Evolutionary conservation across 2,113 vertebrate genomes (phyloP).

Genomic region (Ceyx cyanopectus): DNA sequence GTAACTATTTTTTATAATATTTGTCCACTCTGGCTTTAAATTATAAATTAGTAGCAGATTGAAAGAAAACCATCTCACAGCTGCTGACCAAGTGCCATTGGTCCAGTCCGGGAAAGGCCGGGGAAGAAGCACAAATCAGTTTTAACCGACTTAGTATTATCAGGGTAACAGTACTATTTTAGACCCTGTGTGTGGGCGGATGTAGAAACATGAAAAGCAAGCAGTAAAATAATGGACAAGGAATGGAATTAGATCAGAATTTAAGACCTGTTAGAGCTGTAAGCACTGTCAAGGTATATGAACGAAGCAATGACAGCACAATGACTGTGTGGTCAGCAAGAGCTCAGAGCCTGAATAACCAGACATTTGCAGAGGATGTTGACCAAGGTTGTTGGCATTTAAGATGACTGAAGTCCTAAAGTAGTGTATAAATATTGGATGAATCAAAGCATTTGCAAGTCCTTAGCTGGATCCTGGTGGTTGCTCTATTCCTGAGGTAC

Average conservation of each 20-base stretch:
- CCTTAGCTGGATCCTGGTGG: too few relatives aligned
- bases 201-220: conserved; percentile 53
- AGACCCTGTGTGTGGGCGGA: conserved; percentile 38
- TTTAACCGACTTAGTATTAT: conserved; percentile 41
- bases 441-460: too few relatives aligned
- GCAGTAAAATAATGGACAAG: conserved; percentile 68
- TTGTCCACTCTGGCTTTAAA: not conserved
- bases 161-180: conserved; percentile 26
- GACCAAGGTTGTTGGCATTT: conserved; percentile 34
- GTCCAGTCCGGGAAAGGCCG: not conserved
- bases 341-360: not conserved
- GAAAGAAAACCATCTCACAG: not conserved
- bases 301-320: conserved; percentile 7
- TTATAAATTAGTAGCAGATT: not conserved
- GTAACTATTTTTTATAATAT: not conserved
- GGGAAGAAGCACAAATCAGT: conserved; percentile 20
- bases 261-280: conserved; percentile 39
- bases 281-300: conserved; percentile 41
- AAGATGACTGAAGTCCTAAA: conserved; percentile 47
- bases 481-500: too few relatives aligned
- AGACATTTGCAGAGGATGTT: conserved; percentile 16
- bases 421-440: too few relatives aligned
- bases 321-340: conserved; percentile 31
- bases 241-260: conserved; percentile 49
- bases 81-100: not conserved